Percentiles rank a stretch among this genome's conserved stretches.
Evolutionary conservation across 2,888 invertebrate genomes (phyloP).

Genomic region (Eudemis profundana): DNA sequence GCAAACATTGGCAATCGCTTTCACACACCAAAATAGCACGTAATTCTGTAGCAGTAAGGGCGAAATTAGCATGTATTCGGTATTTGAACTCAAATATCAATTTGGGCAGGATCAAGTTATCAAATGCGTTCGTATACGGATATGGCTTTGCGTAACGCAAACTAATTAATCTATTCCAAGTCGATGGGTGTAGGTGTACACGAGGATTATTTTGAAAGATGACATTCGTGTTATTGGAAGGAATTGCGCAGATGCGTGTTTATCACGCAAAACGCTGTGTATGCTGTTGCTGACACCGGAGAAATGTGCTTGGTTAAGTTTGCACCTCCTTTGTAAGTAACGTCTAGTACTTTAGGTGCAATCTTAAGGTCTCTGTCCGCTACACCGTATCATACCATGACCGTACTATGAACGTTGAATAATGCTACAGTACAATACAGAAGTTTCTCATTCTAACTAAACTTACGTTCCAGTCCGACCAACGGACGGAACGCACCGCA

Average conservation of each 20-base stretch:
- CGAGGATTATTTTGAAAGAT: conserved; percentile 12
- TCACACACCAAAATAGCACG: not conserved
- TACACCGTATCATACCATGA: no score
- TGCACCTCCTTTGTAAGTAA: no score
- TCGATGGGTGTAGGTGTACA: conserved; percentile 12
- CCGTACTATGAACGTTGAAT: no score
- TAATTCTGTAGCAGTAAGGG: not conserved
- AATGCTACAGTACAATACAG: no score
- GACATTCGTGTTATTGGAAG: not conserved
- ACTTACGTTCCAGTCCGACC: no score
- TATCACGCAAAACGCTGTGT: no score
- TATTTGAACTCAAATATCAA: conserved; percentile 30
- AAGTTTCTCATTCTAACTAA: no score
- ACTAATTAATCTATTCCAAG: conserved; percentile 38
- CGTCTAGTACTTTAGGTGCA: no score
- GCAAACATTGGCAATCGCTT: conserved; percentile 19
- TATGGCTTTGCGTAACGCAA: conserved; percentile 32
- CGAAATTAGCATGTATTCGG: conserved; percentile 1
- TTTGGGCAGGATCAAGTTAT: conserved; percentile 40
- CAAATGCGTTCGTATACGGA: conserved; percentile 31
- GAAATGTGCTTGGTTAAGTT: no score
- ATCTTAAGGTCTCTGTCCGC: no score
- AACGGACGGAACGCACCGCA: no score
- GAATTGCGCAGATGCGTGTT: no score
- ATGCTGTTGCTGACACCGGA: not conserved